Evolutionary conservation across 2,113 vertebrate genomes (phyloP).

Genomic region (Falcunculus frontatus): DNA sequence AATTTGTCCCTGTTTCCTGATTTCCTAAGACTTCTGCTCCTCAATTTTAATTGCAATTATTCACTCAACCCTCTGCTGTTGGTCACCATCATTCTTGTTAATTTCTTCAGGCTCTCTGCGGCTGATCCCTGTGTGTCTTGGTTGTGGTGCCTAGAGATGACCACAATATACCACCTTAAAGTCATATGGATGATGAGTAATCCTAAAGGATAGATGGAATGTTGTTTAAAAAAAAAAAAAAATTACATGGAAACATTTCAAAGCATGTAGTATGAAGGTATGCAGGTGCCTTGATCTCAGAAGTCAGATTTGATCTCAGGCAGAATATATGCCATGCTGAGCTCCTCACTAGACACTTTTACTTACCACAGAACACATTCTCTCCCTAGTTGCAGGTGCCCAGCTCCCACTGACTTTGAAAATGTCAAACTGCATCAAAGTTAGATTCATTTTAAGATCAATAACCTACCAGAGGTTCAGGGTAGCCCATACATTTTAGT

Average conservation of each 20-base stretch:
- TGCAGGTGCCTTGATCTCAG: background rate
- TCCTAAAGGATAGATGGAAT: background rate
- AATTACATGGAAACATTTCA: background rate
- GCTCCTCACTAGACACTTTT: background rate
- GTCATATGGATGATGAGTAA: background rate
- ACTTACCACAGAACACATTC: background rate
- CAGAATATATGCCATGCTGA: background rate
- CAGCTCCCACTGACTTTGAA: constrained; percentile 14
- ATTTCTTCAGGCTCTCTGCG: background rate
- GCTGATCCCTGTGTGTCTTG: background rate
- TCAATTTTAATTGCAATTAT: background rate
- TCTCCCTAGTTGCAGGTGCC: background rate
- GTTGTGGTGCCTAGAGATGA: background rate
- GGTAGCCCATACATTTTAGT: background rate
- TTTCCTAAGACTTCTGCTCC: background rate
- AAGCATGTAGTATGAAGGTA: background rate
- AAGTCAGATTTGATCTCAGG: background rate
- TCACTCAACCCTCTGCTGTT: background rate
- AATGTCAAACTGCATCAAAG: constrained; percentile 49
- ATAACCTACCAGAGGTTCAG: background rate
- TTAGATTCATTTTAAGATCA: constrained; percentile 38
- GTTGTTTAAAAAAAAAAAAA: background rate
- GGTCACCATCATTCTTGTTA: background rate
- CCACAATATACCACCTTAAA: background rate
- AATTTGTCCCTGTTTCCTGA: background rate